These are phyloP conservation scores for Dysmachus trigonus DNA, from an alignment of 2,888 invertebrate genomes.

Conservation along the genomic window DNA sequence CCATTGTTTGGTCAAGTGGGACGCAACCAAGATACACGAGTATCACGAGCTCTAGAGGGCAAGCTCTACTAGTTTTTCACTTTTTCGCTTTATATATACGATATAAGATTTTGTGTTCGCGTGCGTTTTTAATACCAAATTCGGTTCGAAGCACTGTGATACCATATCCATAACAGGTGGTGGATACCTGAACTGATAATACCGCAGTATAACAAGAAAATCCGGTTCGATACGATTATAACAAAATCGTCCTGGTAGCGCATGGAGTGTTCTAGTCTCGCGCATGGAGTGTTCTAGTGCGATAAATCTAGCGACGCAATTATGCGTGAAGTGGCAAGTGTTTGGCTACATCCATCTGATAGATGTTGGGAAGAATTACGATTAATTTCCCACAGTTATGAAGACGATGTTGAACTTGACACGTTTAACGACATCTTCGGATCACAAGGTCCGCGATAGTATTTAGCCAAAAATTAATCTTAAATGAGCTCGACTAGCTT, in stretches of 20 bases:
- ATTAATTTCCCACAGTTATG: background rate
- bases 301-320: conserved; percentile 12
- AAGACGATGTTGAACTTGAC: background rate
- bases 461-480: conserved; percentile 1
- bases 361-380: background rate
- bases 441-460: background rate
- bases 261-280: conserved; percentile 29
- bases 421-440: background rate
- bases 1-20: conserved; percentile 25
- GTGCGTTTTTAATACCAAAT: background rate
- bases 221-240: background rate
- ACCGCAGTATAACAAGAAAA: background rate
- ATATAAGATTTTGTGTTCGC: background rate
- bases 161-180: background rate
- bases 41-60: background rate
- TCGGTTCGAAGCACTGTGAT: background rate
- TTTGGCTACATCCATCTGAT: background rate
- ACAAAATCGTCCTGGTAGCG: background rate
- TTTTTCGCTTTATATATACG: background rate
- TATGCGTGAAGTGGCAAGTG: background rate
- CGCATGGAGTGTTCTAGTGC: conserved; percentile 27
- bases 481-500: background rate
- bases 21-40: background rate
- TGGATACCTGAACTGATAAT: background rate
- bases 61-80: background rate